Base-by-base conservation (phyloP, 2,797 vertebrate species). In the Xenentodon cancila region DNA sequence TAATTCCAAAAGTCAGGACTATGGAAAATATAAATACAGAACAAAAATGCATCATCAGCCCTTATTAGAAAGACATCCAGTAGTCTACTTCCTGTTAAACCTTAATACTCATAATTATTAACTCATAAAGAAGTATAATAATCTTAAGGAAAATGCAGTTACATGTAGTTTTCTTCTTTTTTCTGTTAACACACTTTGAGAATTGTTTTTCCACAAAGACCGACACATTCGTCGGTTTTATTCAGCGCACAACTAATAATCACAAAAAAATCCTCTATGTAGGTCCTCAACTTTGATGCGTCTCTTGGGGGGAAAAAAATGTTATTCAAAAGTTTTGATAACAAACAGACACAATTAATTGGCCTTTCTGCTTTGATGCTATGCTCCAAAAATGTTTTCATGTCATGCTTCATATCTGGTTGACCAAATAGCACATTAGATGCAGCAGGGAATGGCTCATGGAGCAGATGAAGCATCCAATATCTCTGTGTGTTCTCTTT, bases 391-490 rank as follows among this genome's bases (percentile, higher is more conserved):
- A 11, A 13, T 37, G 9, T 4, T 37, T 13, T 37, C 12, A 4
- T 21, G 12, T 51, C 32, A 30, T 30, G 7, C 7, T 64, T 59
- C 52, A n/a, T 45, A 30, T 53, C 7, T 30, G 21, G 16, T 42
- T 46, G n/a, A 46, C 8, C 20, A 32, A 54, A 45, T 48, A 74
- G 54, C 50, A 53, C 43, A 37, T 70, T 69, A 27, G 59, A 46
- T 59, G 16, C 9, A 53, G n/a, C 11, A 46, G 15, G 19, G n/a
- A 21, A 12, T 22, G 7, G 11, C 58, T 64, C 12, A 4, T 37
- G 34, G 12, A 11, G 30, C 9, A 46, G 19, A 47, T 20, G 7
- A 30, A 6, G 8, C n/a, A 19, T 54, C 3, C 32, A 16, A 48
- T 45, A 63, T 73, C 6, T 45, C 9, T 49, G 52, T 9, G 21